Percentiles rank a stretch among this genome's conserved stretches.
These are phyloP conservation scores for Plectropomus leopardus DNA, from an alignment of 2,113 vertebrate genomes.

Conservation along the genomic window DNA sequence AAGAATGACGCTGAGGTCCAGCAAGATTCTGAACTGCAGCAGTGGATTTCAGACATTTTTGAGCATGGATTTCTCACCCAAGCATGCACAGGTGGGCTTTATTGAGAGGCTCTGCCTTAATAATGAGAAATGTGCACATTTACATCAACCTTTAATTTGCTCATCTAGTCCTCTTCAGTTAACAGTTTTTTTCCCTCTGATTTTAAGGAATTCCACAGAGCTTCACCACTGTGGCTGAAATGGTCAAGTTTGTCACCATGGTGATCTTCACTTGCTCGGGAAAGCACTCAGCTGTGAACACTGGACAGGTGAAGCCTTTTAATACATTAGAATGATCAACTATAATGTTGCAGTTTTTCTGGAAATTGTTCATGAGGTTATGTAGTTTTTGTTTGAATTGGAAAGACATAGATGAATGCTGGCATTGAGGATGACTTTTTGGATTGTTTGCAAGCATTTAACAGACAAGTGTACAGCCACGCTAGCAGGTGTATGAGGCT, in stretches of 20 bases:
- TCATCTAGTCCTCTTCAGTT: neutral
- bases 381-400: too few species aligned
- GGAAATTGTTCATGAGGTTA: too few species aligned
- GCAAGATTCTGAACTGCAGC: conserved; percentile 85
- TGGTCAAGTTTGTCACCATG: conserved; percentile 78
- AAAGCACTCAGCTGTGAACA: conserved; percentile 72
- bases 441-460: too few species aligned
- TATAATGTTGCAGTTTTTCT: too few species aligned
- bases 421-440: too few species aligned
- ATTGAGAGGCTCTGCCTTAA: neutral
- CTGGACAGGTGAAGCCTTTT: conserved; percentile 66
- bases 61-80: conserved; percentile 82
- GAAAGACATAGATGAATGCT: too few species aligned
- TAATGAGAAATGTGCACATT: neutral
- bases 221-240: conserved; percentile 40
- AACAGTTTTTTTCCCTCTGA: neutral
- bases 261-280: conserved; percentile 70
- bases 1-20: conserved; percentile 57
- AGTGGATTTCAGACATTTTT: conserved; percentile 87
- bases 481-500: too few species aligned
- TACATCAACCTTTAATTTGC: neutral
- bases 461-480: too few species aligned
- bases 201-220: conserved; percentile 65
- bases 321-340: too few species aligned
- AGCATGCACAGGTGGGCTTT: conserved; percentile 73